Conservation (phyloP, 2,888 invertebrate genomes). For the Agriopis leucophaearia region DNA sequence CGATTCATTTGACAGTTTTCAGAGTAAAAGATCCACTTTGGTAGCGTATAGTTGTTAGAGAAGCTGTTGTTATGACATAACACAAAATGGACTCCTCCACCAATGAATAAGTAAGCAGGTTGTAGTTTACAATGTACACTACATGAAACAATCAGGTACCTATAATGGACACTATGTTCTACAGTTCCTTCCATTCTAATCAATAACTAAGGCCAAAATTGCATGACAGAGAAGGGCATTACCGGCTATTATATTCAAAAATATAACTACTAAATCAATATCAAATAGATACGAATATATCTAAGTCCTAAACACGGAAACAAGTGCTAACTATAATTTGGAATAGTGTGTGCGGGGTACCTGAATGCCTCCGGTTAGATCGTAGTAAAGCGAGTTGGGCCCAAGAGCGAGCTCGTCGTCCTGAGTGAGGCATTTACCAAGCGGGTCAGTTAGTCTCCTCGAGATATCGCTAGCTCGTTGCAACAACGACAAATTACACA, state of each 20-base stretch:
- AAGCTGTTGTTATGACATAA: slow-evolving; percentile 42
- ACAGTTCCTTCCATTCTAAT: slow-evolving; percentile 32
- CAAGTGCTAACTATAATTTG: slow-evolving; percentile 51
- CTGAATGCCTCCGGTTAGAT: slow-evolving; percentile 86
- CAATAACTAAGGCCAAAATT: slow-evolving; percentile 43
- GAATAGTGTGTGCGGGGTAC: slow-evolving; percentile 66
- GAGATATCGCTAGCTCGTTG: slow-evolving; percentile 79
- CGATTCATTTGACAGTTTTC: slow-evolving; percentile 13
- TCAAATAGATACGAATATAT: slow-evolving; percentile 29
- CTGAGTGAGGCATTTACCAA: slow-evolving; percentile 84
- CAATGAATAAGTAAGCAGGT: slow-evolving; percentile 32
- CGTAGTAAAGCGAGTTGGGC: slow-evolving; percentile 85
- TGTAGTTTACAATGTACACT: slow-evolving; percentile 25
- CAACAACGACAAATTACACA: slow-evolving; percentile 75
- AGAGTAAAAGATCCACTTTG: slow-evolving; percentile 48
- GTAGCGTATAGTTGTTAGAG: slow-evolving; percentile 42
- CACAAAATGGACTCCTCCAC: slow-evolving; percentile 47
- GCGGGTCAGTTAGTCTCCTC: slow-evolving; percentile 83
- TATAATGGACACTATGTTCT: slow-evolving; percentile 20
- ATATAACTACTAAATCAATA: slow-evolving; percentile 42
- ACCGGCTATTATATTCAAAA: slow-evolving; percentile 31
- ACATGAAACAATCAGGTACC: slow-evolving; percentile 52
- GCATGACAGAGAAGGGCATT: slow-evolving; percentile 52
- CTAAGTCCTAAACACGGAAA: slow-evolving; percentile 46
- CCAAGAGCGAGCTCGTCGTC: slow-evolving; percentile 85